Evolutionary conservation across 1,140 invertebrate genomes (phyloP).

Genomic region (Hirudo medicinalis): DNA sequence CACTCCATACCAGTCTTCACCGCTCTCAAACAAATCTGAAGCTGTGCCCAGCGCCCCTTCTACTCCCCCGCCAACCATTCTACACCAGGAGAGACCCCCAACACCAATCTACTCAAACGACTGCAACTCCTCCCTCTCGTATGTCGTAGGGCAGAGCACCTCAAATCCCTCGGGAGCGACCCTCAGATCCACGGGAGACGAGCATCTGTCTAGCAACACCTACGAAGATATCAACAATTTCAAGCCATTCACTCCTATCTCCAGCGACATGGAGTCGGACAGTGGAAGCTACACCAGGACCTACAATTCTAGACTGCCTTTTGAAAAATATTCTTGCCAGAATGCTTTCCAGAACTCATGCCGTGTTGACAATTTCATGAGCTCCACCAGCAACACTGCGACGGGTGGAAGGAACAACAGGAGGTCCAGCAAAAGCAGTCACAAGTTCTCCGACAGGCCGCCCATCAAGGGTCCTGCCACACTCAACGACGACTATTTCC

Average conservation of each 20-base stretch:
- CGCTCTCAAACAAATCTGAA: neutral
- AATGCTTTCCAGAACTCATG: neutral
- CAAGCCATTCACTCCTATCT: conserved; percentile 3
- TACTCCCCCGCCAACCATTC: neutral
- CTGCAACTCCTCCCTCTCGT: neutral
- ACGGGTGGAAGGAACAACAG: neutral
- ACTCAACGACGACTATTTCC: conserved; percentile 6
- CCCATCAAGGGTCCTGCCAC: neutral
- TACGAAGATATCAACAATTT: conserved; percentile 10
- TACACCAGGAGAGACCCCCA: neutral
- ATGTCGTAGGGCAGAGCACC: neutral
- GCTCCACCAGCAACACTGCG: neutral
- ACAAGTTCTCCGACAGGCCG: no score
- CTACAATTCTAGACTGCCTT: conserved; percentile 11
- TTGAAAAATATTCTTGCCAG: conserved; percentile 2
- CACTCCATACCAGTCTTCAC: conserved; percentile 2
- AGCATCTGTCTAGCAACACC: neutral
- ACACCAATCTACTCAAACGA: conserved; percentile 10
- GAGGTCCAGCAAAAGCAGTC: neutral
- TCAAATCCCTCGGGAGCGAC: neutral
- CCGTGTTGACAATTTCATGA: conserved; percentile 5
- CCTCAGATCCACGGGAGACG: neutral
- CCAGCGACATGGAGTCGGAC: neutral
- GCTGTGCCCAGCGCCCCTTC: neutral
- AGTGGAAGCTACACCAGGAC: neutral